Percentiles rank a stretch among this genome's conserved stretches.
These are phyloP conservation scores for Malurus melanocephalus DNA, from an alignment of 2,113 vertebrate species.

Conservation along the genomic window DNA sequence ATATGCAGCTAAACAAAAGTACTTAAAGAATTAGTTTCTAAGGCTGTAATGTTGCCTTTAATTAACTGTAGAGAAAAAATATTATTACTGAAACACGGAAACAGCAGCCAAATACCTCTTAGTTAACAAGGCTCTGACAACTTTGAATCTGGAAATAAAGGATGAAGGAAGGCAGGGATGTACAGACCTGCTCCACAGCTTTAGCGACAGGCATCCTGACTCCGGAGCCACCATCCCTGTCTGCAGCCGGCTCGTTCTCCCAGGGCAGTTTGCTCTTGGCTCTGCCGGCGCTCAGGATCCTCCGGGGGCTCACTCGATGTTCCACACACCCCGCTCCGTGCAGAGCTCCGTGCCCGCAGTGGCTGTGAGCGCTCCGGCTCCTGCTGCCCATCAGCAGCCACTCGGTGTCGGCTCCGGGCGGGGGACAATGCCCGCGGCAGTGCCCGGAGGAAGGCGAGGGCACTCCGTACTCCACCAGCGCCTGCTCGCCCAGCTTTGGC, in stretches of 20 bases:
- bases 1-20: not conserved
- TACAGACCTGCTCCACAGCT: conserved; percentile 78
- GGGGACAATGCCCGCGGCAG: not conserved
- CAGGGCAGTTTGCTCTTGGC: conserved; percentile 91
- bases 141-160: fast-evolving
- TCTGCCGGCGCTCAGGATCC: conserved; percentile 86
- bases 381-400: not conserved
- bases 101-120: fast-evolving
- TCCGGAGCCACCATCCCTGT: conserved; percentile 46
- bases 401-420: not conserved
- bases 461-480: not conserved
- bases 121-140: fast-evolving
- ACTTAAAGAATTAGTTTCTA: not conserved
- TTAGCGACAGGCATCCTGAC: conserved; percentile 37
- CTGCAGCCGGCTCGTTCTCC: conserved; percentile 75
- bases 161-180: fast-evolving
- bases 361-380: not conserved
- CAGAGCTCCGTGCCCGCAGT: not conserved
- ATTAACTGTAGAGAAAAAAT: not conserved
- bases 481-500: not conserved
- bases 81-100: not conserved
- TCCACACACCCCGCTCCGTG: conserved; percentile 52
- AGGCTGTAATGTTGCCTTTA: not conserved
- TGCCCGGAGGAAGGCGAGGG: not conserved
- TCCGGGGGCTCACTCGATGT: conserved; percentile 66